Conservation (phyloP, 2,797 vertebrate genomes). For the Arnoldichthys spilopterus region DNA sequence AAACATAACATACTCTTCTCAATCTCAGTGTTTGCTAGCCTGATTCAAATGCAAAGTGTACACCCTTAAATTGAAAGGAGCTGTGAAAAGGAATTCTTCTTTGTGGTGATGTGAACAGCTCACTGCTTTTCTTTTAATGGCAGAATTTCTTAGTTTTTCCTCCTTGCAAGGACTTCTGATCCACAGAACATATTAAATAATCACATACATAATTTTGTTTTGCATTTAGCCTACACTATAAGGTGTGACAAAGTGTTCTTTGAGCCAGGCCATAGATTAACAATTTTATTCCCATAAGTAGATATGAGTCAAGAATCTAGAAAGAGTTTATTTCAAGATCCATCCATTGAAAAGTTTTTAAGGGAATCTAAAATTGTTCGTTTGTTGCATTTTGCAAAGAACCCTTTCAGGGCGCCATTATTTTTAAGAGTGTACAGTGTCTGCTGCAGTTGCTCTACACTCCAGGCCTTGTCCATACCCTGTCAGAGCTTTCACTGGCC, state of each 20-base stretch:
- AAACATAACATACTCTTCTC: neutral
- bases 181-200: neutral
- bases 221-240: neutral
- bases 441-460: constrained; percentile 2
- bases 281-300: too few relatives aligned
- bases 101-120: neutral
- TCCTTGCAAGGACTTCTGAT: neutral
- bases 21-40: too few relatives aligned
- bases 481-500: constrained; percentile 33
- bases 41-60: too few relatives aligned
- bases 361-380: too few relatives aligned
- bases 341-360: too few relatives aligned
- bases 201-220: neutral
- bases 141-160: neutral
- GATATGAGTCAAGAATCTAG: too few relatives aligned
- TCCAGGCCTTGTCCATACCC: constrained; percentile 27
- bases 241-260: too few relatives aligned
- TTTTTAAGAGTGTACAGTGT: neutral
- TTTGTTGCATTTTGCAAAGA: too few relatives aligned
- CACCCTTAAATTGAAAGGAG: too few relatives aligned
- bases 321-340: too few relatives aligned
- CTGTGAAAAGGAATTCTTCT: neutral
- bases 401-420: too few relatives aligned
- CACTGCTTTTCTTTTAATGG: neutral
- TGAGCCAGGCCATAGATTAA: too few relatives aligned